Percentiles rank a stretch among this genome's conserved stretches.
Evolutionary conservation across 2,113 vertebrate species (phyloP).

Genomic region (Oceanites oceanicus): DNA sequence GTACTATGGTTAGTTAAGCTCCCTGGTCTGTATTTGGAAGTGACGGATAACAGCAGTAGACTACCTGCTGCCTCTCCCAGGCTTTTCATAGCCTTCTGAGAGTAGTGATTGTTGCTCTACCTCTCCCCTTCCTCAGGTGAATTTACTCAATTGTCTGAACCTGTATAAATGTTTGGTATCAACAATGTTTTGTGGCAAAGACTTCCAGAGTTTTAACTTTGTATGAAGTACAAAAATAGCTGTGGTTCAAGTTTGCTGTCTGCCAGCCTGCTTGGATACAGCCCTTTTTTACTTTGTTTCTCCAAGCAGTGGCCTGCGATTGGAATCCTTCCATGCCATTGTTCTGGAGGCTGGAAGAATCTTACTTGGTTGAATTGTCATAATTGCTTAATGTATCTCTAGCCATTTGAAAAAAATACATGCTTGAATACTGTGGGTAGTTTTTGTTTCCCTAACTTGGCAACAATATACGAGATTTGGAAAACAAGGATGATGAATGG

Average conservation of each 20-base stretch:
- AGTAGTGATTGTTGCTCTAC: not conserved
- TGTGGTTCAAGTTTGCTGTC: not conserved
- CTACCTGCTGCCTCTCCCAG: not conserved
- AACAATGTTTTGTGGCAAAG: not conserved
- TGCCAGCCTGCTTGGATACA: not conserved
- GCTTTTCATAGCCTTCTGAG: not conserved
- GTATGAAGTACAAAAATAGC: not conserved
- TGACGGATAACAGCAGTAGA: no score
- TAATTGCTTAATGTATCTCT: not conserved
- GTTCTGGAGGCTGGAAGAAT: not conserved
- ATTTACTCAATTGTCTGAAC: not conserved
- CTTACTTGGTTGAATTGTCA: not conserved
- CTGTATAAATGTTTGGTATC: not conserved
- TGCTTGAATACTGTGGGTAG: not conserved
- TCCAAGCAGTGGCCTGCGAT: not conserved
- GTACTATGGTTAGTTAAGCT: not conserved
- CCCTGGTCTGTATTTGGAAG: not conserved
- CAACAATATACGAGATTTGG: not conserved
- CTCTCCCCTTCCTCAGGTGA: not conserved
- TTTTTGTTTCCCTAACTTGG: not conserved
- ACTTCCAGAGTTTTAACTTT: not conserved
- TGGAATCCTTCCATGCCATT: not conserved
- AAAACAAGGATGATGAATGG: not conserved
- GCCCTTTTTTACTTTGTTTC: rapidly evolving
- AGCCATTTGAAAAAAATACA: not conserved